Conservation (phyloP, 2,113 vertebrate genomes). For the Phrynosoma platyrhinos region DNA sequence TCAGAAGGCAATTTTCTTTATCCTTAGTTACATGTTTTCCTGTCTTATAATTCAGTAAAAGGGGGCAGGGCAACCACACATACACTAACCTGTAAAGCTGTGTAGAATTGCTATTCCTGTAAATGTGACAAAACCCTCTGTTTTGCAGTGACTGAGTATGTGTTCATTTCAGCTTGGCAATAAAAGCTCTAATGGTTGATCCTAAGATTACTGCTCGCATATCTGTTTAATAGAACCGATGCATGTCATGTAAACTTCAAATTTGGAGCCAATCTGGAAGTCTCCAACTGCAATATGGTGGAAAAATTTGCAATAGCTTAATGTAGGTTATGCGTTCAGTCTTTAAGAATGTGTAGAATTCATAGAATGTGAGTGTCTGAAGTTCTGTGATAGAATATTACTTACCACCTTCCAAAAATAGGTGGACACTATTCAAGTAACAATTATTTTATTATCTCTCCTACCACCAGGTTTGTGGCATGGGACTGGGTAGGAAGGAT, state of each 20-base stretch:
- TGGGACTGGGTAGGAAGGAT: neutral
- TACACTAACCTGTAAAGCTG: neutral
- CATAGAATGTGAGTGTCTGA: neutral
- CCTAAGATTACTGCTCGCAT: neutral
- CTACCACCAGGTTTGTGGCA: neutral
- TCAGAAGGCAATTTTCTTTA: neutral
- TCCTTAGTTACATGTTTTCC: neutral
- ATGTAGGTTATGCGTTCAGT: neutral
- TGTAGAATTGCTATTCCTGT: neutral
- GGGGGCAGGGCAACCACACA: neutral
- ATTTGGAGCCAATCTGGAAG: neutral
- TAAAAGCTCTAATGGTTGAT: neutral
- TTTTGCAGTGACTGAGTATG: neutral
- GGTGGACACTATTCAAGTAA: neutral
- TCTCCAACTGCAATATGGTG: neutral
- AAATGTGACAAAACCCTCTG: neutral
- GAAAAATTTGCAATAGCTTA: neutral
- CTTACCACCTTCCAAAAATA: neutral
- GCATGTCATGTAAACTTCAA: neutral
- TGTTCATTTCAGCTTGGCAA: neutral
- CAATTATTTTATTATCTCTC: neutral
- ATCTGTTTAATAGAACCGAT: neutral
- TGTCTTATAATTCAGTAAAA: neutral
- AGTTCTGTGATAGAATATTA: neutral
- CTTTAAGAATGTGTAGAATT: neutral